Base-by-base conservation (phyloP, 2,113 vertebrate genomes). In the cattle (Bos taurus) region DNA sequence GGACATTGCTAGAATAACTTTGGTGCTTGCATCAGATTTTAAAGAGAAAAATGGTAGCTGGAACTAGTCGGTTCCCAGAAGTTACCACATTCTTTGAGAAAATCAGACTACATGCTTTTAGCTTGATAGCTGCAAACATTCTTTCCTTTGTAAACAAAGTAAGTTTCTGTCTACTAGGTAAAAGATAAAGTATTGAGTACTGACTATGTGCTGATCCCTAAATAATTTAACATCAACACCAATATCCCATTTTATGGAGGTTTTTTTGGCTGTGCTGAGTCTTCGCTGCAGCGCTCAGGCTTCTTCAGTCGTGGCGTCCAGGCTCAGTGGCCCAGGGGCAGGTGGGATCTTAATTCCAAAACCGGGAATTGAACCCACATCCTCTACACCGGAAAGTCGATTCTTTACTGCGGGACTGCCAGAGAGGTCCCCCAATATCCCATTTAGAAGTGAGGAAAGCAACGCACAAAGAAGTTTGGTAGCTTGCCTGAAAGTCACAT, bases 241-340 rank as follows among this genome's bases (percentile, higher is more conserved):
- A 67, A 40, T 71, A 82, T 71, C 57, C 17, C 12, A 6, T 83
- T 36, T n/a, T 36, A 77, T 26, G 71, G 40, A 77, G 23, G 11
- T 6, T 77, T 77, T 26, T 43, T 6, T 43, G 71, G 36, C 36
- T 43, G 71, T 26, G 6, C 23, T 43, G 71, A 14, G 36, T 43
- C 36, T 40, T 77, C 0, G 2, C 26, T 6, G 3, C 6, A 7
- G 6, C 0, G 0, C 0, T 0, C 12, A 43, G 40, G 40, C 40
- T 77, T 77, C 21, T 26, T 77, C 0, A 4, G 23, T 26, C 7
- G 23, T 77, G 71, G 36, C 1, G 1, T 36, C 67, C n/a, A 25
- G 21, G 40, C 40, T 77, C 23, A 26, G 40, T 14, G 40, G 23
- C 40, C 71, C 71, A 77, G 71, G 36, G 71, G 40, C 23, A 43